Conservation (phyloP, 2,797 vertebrate genomes). For the Somateria mollissima region DNA sequence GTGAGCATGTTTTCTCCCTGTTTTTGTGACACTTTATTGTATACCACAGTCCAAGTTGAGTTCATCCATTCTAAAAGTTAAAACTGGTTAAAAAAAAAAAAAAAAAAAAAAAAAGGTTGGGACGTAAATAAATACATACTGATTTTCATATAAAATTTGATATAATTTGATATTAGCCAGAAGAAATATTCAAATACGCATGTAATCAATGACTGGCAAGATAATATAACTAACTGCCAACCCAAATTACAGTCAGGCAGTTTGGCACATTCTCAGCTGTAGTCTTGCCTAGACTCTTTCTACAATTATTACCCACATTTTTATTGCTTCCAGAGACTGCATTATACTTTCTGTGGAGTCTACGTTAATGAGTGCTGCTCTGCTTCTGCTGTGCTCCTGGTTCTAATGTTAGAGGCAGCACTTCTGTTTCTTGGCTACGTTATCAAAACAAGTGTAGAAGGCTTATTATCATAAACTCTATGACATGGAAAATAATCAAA, state of each 20-base stretch:
- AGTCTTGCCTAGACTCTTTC: slow-evolving; percentile 18
- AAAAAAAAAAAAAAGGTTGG: neutral
- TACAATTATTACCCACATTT: slow-evolving; percentile 24
- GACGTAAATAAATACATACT: neutral
- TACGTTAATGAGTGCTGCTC: neutral
- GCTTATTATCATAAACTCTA: slow-evolving; percentile 4
- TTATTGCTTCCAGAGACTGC: slow-evolving; percentile 51
- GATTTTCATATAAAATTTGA: slow-evolving; percentile 27
- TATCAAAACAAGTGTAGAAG: slow-evolving; percentile 25
- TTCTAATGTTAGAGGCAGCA: slow-evolving; percentile 41
- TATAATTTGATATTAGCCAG: slow-evolving; percentile 37
- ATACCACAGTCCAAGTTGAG: neutral
- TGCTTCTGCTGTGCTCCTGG: neutral
- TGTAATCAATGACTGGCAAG: slow-evolving; percentile 57
- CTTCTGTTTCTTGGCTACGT: slow-evolving; percentile 31
- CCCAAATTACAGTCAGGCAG: slow-evolving; percentile 50
- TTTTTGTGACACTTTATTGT: neutral
- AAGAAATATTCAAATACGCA: slow-evolving; percentile 1
- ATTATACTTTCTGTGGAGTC: slow-evolving; percentile 13
- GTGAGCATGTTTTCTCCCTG: neutral
- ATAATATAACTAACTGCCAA: slow-evolving; percentile 39
- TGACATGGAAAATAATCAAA: slow-evolving; percentile 10
- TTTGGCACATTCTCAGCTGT: slow-evolving; percentile 19
- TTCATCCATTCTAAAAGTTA: neutral
- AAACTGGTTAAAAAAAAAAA: neutral